These are phyloP conservation scores for Apocheima hispidaria DNA, from an alignment of 2,888 invertebrate genomes.

Conservation along the genomic window DNA sequence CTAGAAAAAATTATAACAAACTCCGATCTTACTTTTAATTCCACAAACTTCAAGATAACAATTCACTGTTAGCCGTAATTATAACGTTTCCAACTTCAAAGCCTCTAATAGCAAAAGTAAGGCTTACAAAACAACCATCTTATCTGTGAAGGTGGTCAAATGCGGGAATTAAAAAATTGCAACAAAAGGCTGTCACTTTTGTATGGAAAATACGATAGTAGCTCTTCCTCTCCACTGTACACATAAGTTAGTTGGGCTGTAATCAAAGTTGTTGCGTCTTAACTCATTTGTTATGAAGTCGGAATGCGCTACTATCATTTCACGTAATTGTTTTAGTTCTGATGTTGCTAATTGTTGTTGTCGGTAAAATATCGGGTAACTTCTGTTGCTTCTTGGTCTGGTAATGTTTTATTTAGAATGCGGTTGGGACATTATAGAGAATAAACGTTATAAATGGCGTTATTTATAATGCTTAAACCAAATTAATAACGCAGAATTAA, in stretches of 20 bases:
- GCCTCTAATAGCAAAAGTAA: conserved; percentile 45
- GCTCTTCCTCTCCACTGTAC: background rate
- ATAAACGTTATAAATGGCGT: no score
- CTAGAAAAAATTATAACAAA: background rate
- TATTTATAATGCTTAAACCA: no score
- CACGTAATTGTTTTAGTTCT: conserved; percentile 40
- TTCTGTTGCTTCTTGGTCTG: conserved; percentile 16
- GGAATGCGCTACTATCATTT: conserved; percentile 40
- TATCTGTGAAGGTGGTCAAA: background rate
- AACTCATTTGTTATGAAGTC: conserved; percentile 38
- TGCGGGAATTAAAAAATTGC: background rate
- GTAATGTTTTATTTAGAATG: conserved; percentile 9
- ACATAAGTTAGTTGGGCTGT: background rate
- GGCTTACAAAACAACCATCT: conserved; percentile 42
- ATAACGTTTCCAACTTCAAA: conserved; percentile 33
- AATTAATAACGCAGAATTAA: no score
- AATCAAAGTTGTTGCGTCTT: conserved; percentile 60
- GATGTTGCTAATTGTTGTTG: conserved; percentile 39
- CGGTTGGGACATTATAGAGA: background rate
- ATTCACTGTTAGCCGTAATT: conserved; percentile 41
- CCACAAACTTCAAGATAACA: conserved; percentile 33
- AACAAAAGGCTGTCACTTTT: background rate
- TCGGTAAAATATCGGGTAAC: conserved; percentile 32
- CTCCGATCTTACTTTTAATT: conserved; percentile 10
- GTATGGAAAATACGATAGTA: background rate